A percentile compares a stretch with the other conserved stretches of the same genome.
phyloP scores from a whole-genome alignment of 2,888 invertebrate genomes.

The Pteria penguin region DNA sequence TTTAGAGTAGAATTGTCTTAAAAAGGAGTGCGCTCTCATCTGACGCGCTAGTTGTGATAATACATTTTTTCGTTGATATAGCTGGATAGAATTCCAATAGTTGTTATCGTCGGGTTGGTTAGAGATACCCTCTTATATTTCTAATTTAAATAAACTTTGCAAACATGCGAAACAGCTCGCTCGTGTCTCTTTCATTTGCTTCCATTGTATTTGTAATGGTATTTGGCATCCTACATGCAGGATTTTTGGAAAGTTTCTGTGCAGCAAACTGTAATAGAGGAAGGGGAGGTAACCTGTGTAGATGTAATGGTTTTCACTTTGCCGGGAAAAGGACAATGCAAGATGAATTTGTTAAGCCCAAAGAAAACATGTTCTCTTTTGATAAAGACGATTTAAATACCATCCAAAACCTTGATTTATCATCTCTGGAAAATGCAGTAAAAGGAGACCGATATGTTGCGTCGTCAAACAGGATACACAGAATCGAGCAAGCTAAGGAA shows the following conservation, averaged over 20 bases:
- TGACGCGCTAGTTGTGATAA: no score
- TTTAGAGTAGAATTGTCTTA: no score
- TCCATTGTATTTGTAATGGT: no score
- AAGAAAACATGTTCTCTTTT: background rate
- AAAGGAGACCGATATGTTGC: background rate
- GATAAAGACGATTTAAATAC: background rate
- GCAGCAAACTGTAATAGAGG: conserved; percentile 59
- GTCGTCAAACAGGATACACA: background rate
- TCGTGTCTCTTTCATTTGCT: no score
- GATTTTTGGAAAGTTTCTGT: conserved; percentile 59
- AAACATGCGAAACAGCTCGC: no score
- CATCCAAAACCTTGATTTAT: background rate
- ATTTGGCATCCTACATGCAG: no score
- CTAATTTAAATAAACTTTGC: no score
- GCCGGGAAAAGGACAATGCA: conserved; percentile 65
- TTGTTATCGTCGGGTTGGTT: no score
- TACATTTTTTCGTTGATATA: no score
- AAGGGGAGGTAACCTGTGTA: conserved; percentile 71
- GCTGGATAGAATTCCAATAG: no score
- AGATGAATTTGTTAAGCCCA: background rate
- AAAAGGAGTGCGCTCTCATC: no score
- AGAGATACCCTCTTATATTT: no score
- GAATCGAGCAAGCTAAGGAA: background rate
- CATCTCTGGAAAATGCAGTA: background rate
- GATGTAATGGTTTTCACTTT: conserved; percentile 74